A percentile compares a stretch with the other conserved stretches of the same genome.
Evolutionary conservation across 2,888 invertebrate genomes (phyloP).

Genomic region (Epistrophella euchroma): DNA sequence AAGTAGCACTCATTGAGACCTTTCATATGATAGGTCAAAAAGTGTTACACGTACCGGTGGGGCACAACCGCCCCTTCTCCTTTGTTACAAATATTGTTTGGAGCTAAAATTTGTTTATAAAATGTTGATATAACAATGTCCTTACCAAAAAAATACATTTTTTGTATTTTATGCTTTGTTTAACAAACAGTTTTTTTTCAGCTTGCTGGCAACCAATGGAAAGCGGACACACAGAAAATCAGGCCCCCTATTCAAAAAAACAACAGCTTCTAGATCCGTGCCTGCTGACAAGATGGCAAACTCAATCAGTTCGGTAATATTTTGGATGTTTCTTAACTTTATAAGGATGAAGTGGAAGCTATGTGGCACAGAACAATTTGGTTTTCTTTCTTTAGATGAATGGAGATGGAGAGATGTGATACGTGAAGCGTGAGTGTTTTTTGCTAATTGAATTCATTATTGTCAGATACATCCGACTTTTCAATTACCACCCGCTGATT

Average conservation of each 20-base stretch:
- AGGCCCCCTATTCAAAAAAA: background rate
- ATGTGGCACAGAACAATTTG: background rate
- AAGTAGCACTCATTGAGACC: too few species aligned
- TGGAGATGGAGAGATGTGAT: slow-evolving; percentile 68
- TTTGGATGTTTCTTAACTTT: slow-evolving; percentile 21
- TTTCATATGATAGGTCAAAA: too few species aligned
- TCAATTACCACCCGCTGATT: slow-evolving; percentile 61
- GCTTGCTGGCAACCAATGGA: too few species aligned
- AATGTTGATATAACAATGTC: too few species aligned
- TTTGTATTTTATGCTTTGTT: too few species aligned
- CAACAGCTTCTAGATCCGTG: background rate
- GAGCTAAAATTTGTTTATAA: too few species aligned
- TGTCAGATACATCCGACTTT: slow-evolving; percentile 75
- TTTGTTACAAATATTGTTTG: too few species aligned
- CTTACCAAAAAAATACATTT: too few species aligned
- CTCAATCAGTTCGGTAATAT: slow-evolving; percentile 58
- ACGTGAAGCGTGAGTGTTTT: slow-evolving; percentile 75
- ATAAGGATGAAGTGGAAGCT: slow-evolving; percentile 2
- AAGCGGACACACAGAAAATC: background rate
- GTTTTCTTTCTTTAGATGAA: slow-evolving; percentile 23
- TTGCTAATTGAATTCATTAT: slow-evolving; percentile 75
- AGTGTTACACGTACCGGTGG: too few species aligned
- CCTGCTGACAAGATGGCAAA: slow-evolving; percentile 6
- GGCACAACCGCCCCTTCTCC: too few species aligned
- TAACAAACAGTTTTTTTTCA: background rate